phyloP scores from a whole-genome alignment of 2,888 invertebrate genomes.

The Halocaridina rubra region DNA sequence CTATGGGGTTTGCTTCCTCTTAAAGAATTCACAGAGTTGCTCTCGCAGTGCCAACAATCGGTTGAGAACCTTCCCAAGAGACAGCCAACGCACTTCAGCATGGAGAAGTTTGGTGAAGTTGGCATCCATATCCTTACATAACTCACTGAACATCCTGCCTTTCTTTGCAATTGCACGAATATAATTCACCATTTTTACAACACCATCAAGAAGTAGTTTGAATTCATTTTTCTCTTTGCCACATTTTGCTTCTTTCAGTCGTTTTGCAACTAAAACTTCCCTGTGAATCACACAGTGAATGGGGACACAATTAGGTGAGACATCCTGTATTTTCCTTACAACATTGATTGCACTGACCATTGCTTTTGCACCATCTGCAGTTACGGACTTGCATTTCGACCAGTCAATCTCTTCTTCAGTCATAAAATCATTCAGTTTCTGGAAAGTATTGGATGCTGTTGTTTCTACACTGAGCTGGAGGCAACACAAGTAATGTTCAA shows the following conservation, averaged over 20 bases:
- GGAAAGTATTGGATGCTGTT: constrained; percentile 15
- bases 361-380: constrained; percentile 31
- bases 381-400: constrained; percentile 24
- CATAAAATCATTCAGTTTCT: constrained; percentile 25
- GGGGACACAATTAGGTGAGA: constrained; percentile 19
- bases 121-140: constrained; percentile 23
- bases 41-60: constrained; percentile 13
- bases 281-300: too few species aligned
- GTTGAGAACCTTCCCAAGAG: constrained; percentile 17
- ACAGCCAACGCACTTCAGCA: constrained; percentile 12
- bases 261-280: too few species aligned
- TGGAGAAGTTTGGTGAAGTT: constrained; percentile 21
- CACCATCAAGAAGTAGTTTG: constrained; percentile 17
- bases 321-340: constrained; percentile 15
- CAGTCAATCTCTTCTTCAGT: constrained; percentile 11
- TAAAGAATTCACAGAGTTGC: constrained; percentile 7
- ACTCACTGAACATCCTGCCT: constrained; percentile 15
- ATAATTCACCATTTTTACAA: constrained; percentile 34
- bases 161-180: constrained; percentile 27
- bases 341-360: constrained; percentile 32
- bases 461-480: neutral
- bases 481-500: neutral
- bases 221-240: constrained; percentile 2
- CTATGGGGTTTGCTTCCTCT: too few species aligned
- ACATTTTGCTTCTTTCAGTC: neutral